Evolutionary conservation across 2,888 invertebrate species (phyloP), one percentile per base, ranked within the genome.

Genomic region (Hermaeophaga mercurialis): DNA sequence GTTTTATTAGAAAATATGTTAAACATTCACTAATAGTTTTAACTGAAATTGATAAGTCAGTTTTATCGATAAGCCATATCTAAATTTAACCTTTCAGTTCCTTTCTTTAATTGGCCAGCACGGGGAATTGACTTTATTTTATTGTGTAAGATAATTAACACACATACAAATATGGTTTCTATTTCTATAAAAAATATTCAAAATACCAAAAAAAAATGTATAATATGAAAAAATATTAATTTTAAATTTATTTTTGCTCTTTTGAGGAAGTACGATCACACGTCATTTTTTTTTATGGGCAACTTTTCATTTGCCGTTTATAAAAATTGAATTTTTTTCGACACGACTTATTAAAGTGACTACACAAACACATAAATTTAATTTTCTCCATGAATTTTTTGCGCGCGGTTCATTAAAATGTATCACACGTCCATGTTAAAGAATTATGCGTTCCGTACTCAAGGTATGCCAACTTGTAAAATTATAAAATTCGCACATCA

Each of bases 81-180:
- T 38, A 33, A 47, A 19, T 47, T 49, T 50, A 50, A 36, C 22
- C 18, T 31, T 36, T 28, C 33, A 50, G 50, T 50, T 50, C 50
- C 50, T 50, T 50, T 50, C 11, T 11, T 22, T 43, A 50, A 33
- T 33, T 31, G 31, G 26, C 43, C n/a, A 19, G 12, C 33, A 50
- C 41, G 24, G 12, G 36, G 36, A n/a, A n/a, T n/a, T n/a, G n/a
- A n/a, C n/a, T n/a, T n/a, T n/a, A n/a, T n/a, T n/a, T n/a, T n/a
- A n/a, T n/a, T n/a, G n/a, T n/a, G 2, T 7, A 28, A 28, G 28
- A 28, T 28, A 28, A 28, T 28, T 28, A 9, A 28, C 7, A 28
- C 9, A 9, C 2, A 5, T 7, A 28, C 6, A 28, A 28, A n/a
- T 28, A 9, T 28, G 9, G 9, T 28, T 7, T 28, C n/a, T 22